A percentile compares a stretch with the other conserved stretches of the same genome.
Evolutionary conservation across 1,140 invertebrate species (phyloP).

Genomic region (Drosophila kikkawai): DNA sequence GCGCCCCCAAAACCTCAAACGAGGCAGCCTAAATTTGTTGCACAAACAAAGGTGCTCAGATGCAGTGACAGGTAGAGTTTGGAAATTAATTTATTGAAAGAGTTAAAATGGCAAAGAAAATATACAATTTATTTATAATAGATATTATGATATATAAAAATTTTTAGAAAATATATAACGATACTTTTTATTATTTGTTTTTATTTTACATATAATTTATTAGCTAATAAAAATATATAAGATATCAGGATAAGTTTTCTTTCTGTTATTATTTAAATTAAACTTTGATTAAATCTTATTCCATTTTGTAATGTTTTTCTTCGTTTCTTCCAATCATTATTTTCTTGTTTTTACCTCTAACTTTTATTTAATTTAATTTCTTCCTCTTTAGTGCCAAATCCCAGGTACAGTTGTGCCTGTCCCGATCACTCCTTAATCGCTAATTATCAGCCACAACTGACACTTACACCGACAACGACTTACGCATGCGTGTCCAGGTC

Average conservation of each 20-base stretch:
- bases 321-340: not conserved
- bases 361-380: not conserved
- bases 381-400: not conserved
- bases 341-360: not conserved
- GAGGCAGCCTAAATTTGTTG: not conserved
- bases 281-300: not conserved
- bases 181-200: too few species aligned
- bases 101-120: not conserved
- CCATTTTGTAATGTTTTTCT: too few species aligned
- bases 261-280: too few species aligned
- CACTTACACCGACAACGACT: constrained; percentile 78
- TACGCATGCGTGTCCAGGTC: constrained; percentile 77
- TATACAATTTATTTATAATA: not conserved
- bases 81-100: not conserved
- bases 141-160: not conserved
- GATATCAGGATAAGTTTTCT: fast-evolving
- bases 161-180: not conserved
- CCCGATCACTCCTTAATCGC: constrained; percentile 56
- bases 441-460: constrained; percentile 80
- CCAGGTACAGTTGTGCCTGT: constrained; percentile 57
- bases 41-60: not conserved
- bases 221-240: not conserved
- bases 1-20: constrained; percentile 57
- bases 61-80: not conserved
- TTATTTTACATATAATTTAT: not conserved